A percentile compares a stretch with the other conserved stretches of the same genome.
phyloP scores from a whole-genome alignment of 2,888 invertebrate species.

The Perdita meconis region DNA sequence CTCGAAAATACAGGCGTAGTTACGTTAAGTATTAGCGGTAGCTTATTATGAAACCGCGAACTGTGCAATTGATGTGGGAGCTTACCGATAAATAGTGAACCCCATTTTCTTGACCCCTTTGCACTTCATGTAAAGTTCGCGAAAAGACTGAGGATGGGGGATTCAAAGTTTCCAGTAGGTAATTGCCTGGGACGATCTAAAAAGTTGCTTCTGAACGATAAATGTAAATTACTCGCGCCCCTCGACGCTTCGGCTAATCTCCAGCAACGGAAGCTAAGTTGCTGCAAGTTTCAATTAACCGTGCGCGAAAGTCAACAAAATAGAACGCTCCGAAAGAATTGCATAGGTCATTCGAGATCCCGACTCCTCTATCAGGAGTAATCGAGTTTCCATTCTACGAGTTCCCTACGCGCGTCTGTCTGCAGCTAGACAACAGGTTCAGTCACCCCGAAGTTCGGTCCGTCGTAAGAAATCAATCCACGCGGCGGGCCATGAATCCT shows the following conservation, averaged over 20 bases:
- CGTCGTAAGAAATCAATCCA: slow-evolving; percentile 61
- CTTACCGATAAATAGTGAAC: background rate
- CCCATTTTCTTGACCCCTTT: background rate
- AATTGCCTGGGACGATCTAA: background rate
- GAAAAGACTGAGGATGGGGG: background rate
- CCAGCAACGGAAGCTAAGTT: no score
- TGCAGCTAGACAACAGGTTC: background rate
- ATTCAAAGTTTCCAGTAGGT: background rate
- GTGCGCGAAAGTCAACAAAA: background rate
- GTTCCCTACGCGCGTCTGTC: no score
- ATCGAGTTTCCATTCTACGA: background rate
- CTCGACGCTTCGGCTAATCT: no score
- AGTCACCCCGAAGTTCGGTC: slow-evolving; percentile 34
- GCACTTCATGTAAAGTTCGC: background rate
- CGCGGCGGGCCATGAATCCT: slow-evolving; percentile 38
- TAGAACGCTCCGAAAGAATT: background rate
- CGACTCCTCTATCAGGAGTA: background rate
- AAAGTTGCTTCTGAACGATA: no score
- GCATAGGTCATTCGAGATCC: background rate
- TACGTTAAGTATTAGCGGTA: slow-evolving; percentile 2
- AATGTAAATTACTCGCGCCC: no score
- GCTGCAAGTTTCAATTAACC: no score
- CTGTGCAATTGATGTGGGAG: background rate
- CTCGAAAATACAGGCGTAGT: slow-evolving; percentile 3
- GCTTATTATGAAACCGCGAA: slow-evolving; percentile 7